Evolutionary conservation across 2,113 vertebrate genomes (phyloP), one percentile per base, ranked within the genome.

Genomic region (Corythaixoides concolor): DNA sequence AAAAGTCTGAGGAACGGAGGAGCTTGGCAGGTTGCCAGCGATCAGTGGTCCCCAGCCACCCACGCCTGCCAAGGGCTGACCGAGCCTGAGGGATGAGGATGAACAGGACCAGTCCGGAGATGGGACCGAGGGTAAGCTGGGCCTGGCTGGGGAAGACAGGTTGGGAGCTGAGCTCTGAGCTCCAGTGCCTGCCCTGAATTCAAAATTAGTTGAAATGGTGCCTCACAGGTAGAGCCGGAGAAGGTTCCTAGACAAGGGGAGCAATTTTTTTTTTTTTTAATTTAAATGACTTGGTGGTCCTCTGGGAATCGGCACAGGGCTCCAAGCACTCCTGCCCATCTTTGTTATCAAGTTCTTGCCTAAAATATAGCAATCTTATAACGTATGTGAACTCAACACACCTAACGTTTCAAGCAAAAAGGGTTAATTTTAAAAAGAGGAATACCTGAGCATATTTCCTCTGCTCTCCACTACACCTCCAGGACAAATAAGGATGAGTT

Each of bases 401-500:
- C 24, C 37, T 33, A 49, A 30, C 3, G 4, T 8, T 80, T 47
- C 50, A 41, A 45, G 21, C 8, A 52, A 73, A 91, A 97, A 97
- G 97, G 95, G 97, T 98, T 98, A 96, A 97, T 20, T 53, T 53
- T 67, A 8, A 67, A 10, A n/a, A 39, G 33, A 70, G 81, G 84
- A 95, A 95, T 91, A 97, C 97, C 98, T 97, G 97, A 88, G 88
- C 60, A 32, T 62, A 11, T 83, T 97, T 90, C 93, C 59, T 28
- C 94, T 23, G 90, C 93, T 97, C 95, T 69, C 95, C 76, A 56
- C 95, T 94, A 88, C 97, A 97, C 98, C 97, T 98, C 95, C 97
- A 97, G 97, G 97, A 97, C 97, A 97, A 97, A 94, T 96, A 98
- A 98, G 98, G 97, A 97, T 98, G 98, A 96, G 86, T 95, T 97